Evolutionary conservation across 2,888 invertebrate species (phyloP), one percentile per base, ranked within the genome.

Genomic region (Coecobrya sp.): DNA sequence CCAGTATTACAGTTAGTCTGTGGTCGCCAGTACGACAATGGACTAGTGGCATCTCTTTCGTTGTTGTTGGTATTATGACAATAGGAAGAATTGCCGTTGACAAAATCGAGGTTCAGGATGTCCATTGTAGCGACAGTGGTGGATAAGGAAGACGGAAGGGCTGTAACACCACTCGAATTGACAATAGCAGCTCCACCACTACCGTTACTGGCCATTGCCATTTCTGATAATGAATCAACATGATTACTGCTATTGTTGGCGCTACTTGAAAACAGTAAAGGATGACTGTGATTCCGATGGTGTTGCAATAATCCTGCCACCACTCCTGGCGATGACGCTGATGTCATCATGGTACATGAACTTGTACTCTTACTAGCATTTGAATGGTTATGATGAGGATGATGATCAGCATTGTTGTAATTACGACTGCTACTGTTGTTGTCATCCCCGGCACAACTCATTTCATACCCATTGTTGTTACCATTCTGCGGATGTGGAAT

Each of bases 51-150:
- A 10, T 10, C 70, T 55, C 70, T 27, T 36, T 65, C 86, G 52
- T 79, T 79, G 42, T 52, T 62, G 25, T 81, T 86, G 22, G 70
- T 49, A 59, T 92, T 88, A 49, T 84, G 84, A 79, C 68, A 86
- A 86, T 92, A 91, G 81, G 87, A 93, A 87, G 87, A 87, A 81
- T 91, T 91, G 82, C 91, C 91, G 84, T 93, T 93, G 87, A 93
- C 93, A 91, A 93, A 93, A 88, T 93, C 93, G 73, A 93, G 93
- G 79, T 93, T 93, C 49, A 93, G 90, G 87, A 90, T 76, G 87
- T 93, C 91, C 76, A 91, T 93, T 86, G 90, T 87, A 22, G 65
- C 42, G n/a, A 76, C 59, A 27, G 85, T 76, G 19, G 86, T 82
- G 52, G 84, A 19, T 84, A 19, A 89, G 91, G 91, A 91, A 91